Evolutionary conservation across 2,888 invertebrate genomes (phyloP).

Genomic region (Galerucella pusilla): DNA sequence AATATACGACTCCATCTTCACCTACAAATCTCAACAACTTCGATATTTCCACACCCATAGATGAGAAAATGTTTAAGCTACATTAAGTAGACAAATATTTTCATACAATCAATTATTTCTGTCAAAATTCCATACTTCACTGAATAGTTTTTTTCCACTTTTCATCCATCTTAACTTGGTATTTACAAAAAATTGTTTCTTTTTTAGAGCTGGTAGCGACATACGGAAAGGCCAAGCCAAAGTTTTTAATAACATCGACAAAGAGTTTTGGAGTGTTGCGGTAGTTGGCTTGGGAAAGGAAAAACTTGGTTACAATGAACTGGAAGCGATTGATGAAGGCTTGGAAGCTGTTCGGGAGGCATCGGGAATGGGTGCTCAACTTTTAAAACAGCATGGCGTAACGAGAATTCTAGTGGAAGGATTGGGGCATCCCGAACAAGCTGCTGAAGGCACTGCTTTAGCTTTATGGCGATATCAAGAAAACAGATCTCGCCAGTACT

Average conservation of each 20-base stretch:
- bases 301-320: slow-evolving; percentile 71
- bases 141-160: too few species aligned
- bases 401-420: slow-evolving; percentile 71
- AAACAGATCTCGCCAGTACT: slow-evolving; percentile 67
- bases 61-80: too few species aligned
- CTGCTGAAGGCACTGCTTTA: slow-evolving; percentile 75
- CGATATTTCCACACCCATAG: too few species aligned
- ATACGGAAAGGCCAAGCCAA: slow-evolving; percentile 64
- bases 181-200: neutral
- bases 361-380: slow-evolving; percentile 70
- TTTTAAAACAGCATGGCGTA: slow-evolving; percentile 65
- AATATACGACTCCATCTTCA: too few species aligned
- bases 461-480: slow-evolving; percentile 74
- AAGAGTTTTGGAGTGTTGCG: slow-evolving; percentile 71
- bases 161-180: neutral
- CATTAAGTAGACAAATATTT: too few species aligned
- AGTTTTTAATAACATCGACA: slow-evolving; percentile 71
- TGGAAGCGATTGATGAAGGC: slow-evolving; percentile 76
- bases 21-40: too few species aligned
- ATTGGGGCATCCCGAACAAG: slow-evolving; percentile 71
- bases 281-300: slow-evolving; percentile 76
- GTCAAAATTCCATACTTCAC: too few species aligned
- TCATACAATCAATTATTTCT: too few species aligned
- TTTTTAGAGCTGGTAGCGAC: slow-evolving; percentile 34
- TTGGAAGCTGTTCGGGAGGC: slow-evolving; percentile 76